Evolutionary conservation across 1,140 invertebrate species (phyloP), one percentile per base, ranked within the genome.

Genomic region (Solenopsis fugax): DNA sequence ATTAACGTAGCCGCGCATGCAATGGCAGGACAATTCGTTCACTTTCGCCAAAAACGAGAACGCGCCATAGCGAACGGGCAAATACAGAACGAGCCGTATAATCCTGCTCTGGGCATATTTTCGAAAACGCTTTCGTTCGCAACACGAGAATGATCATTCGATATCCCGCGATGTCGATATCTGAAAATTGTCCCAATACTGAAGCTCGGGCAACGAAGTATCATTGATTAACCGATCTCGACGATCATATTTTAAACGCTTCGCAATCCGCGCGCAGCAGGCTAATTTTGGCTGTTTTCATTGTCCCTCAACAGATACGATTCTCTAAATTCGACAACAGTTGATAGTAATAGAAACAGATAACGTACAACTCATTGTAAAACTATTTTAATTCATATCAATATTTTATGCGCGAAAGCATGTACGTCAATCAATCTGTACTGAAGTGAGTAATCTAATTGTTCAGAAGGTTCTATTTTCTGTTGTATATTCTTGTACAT

Each of bases 21-120:
- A 58, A 69, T 85, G 76, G 65, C 64, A 71, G 72, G 24, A 85
- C 60, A 89, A 89, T 89, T 89, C 77, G 58, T 88, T 56, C 29
- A 41, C 56, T 58, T 77, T 88, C 77, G 75, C 54, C 72, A 69
- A 77, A 72, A 84, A 73, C 86, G 67, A 54, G 54, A n/a, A 45
- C 21, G 45, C 67, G 52, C 56, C n/a, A 52, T 64, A 9, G 16
- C 37, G 52, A 24, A 72, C 21, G 41, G 56, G 21, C 54, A 72
- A 29, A 45, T 37, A 29, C 4, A 21, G 45, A 76, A 88, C 76
- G 52, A 87, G 58, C 24, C 62, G 58, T 54, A 52, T 21, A 45
- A 85, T 88, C 80, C 58, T 41, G 64, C 50, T 54, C 72, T 64
- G 29, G 29, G 60, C 52, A 56, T 69, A 71, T 48, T 88, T 89